Evolutionary conservation across 23 tunicate species (phyloP).

Genomic region (Corella eumyota): DNA sequence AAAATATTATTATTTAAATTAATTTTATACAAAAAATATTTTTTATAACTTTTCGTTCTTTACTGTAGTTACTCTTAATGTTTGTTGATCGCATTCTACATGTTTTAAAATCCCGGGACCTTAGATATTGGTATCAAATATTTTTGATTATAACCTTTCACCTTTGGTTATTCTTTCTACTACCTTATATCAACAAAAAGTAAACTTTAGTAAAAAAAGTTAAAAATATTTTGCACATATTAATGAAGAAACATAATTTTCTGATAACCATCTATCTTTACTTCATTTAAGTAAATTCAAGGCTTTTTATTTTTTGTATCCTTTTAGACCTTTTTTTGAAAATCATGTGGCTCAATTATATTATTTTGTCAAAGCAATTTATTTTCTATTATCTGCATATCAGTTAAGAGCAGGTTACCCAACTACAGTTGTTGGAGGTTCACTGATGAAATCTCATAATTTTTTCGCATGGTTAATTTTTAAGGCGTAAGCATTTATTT

Average conservation of each 20-base stretch:
- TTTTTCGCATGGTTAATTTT: conserved; percentile 61
- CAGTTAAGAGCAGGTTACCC: conserved; percentile 93
- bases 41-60: not conserved
- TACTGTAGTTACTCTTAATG: conserved; percentile 70
- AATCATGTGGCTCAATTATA: conserved; percentile 82
- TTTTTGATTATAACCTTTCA: conserved; percentile 68
- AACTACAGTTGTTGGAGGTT: conserved; percentile 55
- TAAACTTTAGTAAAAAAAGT: too few relatives aligned
- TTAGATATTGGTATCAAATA: conserved; percentile 65
- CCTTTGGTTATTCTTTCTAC: conserved; percentile 81
- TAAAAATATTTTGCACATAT: too few relatives aligned
- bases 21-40: not conserved
- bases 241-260: too few relatives aligned
- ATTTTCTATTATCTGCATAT: conserved; percentile 77
- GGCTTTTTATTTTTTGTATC: too few relatives aligned
- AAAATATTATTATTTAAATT: not conserved
- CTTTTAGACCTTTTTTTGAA: conserved; percentile 83
- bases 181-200: conserved; percentile 76
- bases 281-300: too few relatives aligned
- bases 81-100: conserved; percentile 81
- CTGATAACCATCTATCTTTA: too few relatives aligned
- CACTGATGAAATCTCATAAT: conserved; percentile 67
- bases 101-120: conserved; percentile 44
- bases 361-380: conserved; percentile 92
- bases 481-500: conserved; percentile 78